Conservation (phyloP, 35 echinoderm and acorn worm species). For the Apostichopus japonicus region DNA sequence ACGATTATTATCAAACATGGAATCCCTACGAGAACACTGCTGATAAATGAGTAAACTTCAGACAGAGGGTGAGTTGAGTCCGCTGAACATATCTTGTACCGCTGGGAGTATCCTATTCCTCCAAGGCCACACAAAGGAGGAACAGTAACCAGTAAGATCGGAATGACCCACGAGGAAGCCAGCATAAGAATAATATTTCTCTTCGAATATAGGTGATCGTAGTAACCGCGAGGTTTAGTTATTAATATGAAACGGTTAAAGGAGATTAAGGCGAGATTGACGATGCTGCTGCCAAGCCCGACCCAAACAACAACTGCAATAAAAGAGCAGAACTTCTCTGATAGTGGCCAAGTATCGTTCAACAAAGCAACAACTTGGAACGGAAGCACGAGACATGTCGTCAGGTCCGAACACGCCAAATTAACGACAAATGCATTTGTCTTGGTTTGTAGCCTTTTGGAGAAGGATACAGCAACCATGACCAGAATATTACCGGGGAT, state of each 20-base stretch:
- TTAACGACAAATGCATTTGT: conserved; percentile 8
- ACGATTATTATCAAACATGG: background rate
- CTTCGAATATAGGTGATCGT: background rate
- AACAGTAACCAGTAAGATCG: background rate
- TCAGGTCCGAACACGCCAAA: conserved; percentile 8
- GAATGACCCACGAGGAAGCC: background rate
- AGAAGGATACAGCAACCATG: conserved; percentile 10
- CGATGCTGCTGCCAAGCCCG: conserved; percentile 13
- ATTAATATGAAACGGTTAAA: conserved; percentile 64
- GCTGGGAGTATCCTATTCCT: background rate
- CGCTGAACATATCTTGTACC: background rate
- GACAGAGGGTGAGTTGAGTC: background rate
- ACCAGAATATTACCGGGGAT: conserved; percentile 56
- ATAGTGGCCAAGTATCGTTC: background rate
- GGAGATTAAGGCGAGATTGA: conserved; percentile 57
- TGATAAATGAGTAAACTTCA: background rate
- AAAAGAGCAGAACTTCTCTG: background rate
- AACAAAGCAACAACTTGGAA: too few species aligned
- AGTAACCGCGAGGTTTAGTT: conserved; percentile 28
- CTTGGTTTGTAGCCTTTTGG: background rate
- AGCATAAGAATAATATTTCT: background rate
- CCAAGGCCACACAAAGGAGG: background rate
- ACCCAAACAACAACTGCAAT: background rate
- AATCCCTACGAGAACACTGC: background rate
- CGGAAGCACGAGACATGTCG: background rate